Conservation (phyloP, 2,888 invertebrate genomes). For the Perithous albicinctus region DNA sequence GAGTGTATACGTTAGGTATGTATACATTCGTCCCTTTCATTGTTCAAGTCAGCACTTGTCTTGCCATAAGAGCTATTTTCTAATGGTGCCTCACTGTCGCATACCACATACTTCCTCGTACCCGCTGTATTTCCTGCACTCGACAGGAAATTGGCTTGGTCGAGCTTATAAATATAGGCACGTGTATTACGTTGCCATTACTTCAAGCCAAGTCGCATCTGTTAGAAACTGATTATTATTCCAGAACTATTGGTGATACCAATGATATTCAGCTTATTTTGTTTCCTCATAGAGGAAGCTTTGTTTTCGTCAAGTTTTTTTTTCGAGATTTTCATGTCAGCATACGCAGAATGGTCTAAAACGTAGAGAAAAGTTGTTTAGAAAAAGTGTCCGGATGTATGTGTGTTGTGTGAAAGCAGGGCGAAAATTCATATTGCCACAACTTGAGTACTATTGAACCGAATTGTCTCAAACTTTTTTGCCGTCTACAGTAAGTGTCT, state of each 20-base stretch:
- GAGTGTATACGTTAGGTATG: neutral
- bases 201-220: neutral
- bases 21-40: slow-evolving; percentile 32
- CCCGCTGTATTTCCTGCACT: neutral
- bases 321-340: too few species aligned
- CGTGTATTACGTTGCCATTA: neutral
- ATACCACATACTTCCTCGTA: neutral
- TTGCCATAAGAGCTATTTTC: slow-evolving; percentile 52
- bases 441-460: too few species aligned
- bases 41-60: slow-evolving; percentile 45
- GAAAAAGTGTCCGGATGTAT: too few species aligned
- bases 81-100: slow-evolving; percentile 29
- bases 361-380: too few species aligned
- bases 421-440: too few species aligned
- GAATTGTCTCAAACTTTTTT: too few species aligned
- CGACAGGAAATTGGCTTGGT: slow-evolving; percentile 26
- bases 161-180: slow-evolving; percentile 5
- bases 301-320: neutral
- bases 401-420: too few species aligned
- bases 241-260: neutral
- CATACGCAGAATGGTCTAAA: too few species aligned
- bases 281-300: neutral
- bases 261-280: neutral
- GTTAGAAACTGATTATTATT: neutral
- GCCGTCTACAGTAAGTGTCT: too few species aligned